Conservation (phyloP, 2,888 invertebrate species). For the Girardia tigrina region DNA sequence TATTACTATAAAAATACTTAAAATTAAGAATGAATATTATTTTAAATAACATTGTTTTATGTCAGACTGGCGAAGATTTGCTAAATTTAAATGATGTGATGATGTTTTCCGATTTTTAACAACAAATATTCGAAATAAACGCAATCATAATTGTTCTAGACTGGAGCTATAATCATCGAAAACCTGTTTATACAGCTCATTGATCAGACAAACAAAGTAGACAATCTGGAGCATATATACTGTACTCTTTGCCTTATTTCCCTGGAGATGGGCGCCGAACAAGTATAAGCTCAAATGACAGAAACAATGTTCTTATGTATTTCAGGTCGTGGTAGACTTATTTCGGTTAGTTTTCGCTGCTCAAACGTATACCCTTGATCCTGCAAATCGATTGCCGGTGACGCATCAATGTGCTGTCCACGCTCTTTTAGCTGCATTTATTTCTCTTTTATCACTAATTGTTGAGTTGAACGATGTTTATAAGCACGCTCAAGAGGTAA, state of each 20-base stretch:
- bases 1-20: no score
- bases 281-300: slow-evolving; percentile 36
- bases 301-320: background rate
- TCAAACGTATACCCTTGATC: slow-evolving; percentile 48
- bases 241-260: slow-evolving; percentile 77
- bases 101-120: no score
- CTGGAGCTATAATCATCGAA: no score
- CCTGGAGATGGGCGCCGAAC: slow-evolving; percentile 67
- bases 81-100: no score
- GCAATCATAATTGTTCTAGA: no score
- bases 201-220: slow-evolving; percentile 64
- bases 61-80: no score
- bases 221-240: slow-evolving; percentile 75
- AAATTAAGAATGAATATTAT: no score
- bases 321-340: slow-evolving; percentile 65
- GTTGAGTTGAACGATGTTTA: background rate
- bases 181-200: no score
- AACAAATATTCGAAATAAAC: no score
- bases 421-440: slow-evolving; percentile 58
- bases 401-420: slow-evolving; percentile 71
- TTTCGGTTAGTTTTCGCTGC: slow-evolving; percentile 65
- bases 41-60: no score
- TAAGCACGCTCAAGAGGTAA: background rate
- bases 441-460: slow-evolving; percentile 47
- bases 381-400: slow-evolving; percentile 53